phyloP scores from a whole-genome alignment of 2,113 vertebrate genomes.

The Dasyurus viverrinus region DNA sequence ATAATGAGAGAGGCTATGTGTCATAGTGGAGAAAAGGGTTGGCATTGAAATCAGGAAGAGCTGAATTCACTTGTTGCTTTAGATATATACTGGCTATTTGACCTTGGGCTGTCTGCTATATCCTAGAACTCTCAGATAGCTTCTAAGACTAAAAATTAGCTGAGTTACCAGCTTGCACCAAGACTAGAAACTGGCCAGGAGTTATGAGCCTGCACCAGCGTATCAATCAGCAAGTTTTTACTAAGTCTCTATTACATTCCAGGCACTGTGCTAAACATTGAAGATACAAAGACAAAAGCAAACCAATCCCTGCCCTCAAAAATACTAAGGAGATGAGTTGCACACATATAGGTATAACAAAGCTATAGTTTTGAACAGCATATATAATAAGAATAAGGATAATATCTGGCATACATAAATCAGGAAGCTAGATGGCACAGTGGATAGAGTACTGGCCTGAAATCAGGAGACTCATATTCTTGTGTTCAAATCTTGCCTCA shows the following conservation, averaged over 20 bases:
- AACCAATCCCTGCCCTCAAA: background rate
- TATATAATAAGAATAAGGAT: background rate
- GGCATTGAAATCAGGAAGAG: background rate
- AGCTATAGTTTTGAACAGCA: background rate
- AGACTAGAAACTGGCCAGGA: background rate
- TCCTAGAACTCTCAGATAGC: background rate
- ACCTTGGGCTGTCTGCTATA: background rate
- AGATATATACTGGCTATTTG: background rate
- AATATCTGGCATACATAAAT: background rate
- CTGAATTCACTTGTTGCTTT: background rate
- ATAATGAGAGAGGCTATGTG: background rate
- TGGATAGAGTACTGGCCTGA: background rate
- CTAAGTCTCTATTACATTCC: background rate
- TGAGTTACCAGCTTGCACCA: background rate
- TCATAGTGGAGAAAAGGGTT: background rate
- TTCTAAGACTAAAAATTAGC: background rate
- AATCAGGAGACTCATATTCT: background rate
- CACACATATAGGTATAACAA: background rate
- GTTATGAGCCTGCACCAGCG: background rate
- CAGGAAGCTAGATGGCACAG: background rate
- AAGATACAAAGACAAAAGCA: background rate
- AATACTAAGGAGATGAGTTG: background rate
- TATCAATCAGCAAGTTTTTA: background rate
- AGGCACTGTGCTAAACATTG: background rate
- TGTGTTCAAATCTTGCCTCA: background rate